Evolutionary conservation across 2,113 vertebrate species (phyloP).

Genomic region (Caracal caracal): DNA sequence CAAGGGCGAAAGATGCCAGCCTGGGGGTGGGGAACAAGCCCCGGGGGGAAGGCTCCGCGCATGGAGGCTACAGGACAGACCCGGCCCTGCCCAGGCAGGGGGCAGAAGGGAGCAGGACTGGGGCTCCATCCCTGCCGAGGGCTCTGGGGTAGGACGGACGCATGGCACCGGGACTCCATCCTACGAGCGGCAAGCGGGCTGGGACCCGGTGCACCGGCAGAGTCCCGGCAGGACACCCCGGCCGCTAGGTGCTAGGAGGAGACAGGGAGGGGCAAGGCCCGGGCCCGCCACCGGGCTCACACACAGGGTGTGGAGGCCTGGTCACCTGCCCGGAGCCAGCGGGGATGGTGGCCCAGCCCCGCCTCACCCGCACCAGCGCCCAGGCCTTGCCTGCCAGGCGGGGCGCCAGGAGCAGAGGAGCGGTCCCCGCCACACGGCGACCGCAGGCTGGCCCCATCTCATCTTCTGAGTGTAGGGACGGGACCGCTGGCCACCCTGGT

Average conservation of each 20-base stretch:
- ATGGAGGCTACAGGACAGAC: neutral
- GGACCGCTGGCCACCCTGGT: neutral
- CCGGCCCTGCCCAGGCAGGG: neutral
- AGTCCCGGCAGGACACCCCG: neutral
- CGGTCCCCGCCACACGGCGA: neutral
- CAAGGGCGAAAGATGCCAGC: neutral
- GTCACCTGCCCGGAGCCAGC: slow-evolving; percentile 89
- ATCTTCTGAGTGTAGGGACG: neutral
- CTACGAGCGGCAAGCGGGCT: neutral
- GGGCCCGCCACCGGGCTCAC: slow-evolving; percentile 88
- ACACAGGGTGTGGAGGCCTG: slow-evolving; percentile 90
- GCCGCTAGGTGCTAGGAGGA: slow-evolving; percentile 61
- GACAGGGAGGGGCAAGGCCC: slow-evolving; percentile 87
- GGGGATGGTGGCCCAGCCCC: neutral
- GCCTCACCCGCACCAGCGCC: no score
- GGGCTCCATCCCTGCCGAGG: neutral
- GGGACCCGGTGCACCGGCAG: neutral
- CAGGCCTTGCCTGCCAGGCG: neutral
- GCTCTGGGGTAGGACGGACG: neutral
- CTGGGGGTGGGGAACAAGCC: neutral
- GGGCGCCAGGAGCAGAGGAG: neutral
- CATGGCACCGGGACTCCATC: neutral
- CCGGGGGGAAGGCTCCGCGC: neutral
- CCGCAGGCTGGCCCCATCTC: neutral
- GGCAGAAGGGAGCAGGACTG: neutral